A percentile compares a stretch with the other conserved stretches of the same genome.
phyloP scores from a whole-genome alignment of 2,888 invertebrate genomes.

The Andricus curvator region DNA sequence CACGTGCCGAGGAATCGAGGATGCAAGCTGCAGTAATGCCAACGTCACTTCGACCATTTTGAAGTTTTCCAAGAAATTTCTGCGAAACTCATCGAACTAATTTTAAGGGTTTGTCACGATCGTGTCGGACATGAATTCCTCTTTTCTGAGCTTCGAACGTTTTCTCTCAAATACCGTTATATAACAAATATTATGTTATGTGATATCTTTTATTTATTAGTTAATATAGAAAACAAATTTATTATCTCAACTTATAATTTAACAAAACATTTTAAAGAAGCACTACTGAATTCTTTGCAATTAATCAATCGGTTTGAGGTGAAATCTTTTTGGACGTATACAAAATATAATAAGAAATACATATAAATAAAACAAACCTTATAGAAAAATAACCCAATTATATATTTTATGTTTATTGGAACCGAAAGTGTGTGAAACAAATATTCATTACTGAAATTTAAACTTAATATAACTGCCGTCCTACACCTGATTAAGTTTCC shows the following conservation, averaged over 20 bases:
- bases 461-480: not conserved
- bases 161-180: not conserved
- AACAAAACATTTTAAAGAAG: too few species aligned
- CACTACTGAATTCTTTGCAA: too few species aligned
- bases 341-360: not conserved
- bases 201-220: not conserved
- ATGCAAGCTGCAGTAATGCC: constrained; percentile 36
- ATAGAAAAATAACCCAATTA: not conserved
- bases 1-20: constrained; percentile 37
- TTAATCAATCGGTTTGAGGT: too few species aligned
- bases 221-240: not conserved
- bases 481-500: too few species aligned
- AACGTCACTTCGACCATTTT: constrained; percentile 34
- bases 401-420: not conserved
- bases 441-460: not conserved
- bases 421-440: not conserved
- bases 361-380: not conserved
- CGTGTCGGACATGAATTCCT: constrained; percentile 11
- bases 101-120: constrained; percentile 18
- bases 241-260: too few species aligned
- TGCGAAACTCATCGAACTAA: constrained; percentile 39
- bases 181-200: not conserved
- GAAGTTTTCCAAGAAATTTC: constrained; percentile 37
- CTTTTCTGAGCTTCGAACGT: not conserved
- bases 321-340: not conserved